Evolutionary conservation across 2,797 vertebrate genomes (phyloP).

Genomic region (Smutsia temminckii): DNA sequence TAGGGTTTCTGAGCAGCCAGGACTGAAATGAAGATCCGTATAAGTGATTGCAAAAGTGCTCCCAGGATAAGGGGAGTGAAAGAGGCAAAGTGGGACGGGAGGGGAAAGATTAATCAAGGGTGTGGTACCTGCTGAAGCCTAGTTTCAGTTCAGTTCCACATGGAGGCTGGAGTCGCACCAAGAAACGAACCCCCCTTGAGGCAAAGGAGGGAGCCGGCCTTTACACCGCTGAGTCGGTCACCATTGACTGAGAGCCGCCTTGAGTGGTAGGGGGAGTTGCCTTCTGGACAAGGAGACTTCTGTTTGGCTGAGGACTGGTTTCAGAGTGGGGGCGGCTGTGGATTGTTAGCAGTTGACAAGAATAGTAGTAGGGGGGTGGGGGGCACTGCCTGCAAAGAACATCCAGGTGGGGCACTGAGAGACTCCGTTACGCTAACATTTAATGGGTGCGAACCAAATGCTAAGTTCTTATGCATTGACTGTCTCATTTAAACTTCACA

Average conservation of each 20-base stretch:
- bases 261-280: not conserved
- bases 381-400: not conserved
- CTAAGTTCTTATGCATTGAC: not conserved
- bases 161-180: fast-evolving
- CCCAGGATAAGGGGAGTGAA: not conserved
- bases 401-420: not conserved
- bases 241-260: constrained; percentile 9
- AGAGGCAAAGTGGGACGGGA: not conserved
- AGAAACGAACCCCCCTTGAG: not conserved
- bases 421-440: not conserved
- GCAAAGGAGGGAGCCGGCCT: not conserved
- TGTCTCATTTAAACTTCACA: not conserved
- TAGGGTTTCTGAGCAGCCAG: not conserved
- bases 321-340: not conserved
- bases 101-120: not conserved
- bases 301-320: not conserved
- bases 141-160: not conserved
- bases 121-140: not conserved
- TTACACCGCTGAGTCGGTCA: not conserved
- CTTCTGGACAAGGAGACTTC: not conserved
- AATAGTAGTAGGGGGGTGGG: not conserved
- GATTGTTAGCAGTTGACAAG: not conserved
- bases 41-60: not conserved
- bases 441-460: not conserved
- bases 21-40: not conserved